Conservation (phyloP, 2,888 invertebrate species). For the Nysson spinosus region DNA sequence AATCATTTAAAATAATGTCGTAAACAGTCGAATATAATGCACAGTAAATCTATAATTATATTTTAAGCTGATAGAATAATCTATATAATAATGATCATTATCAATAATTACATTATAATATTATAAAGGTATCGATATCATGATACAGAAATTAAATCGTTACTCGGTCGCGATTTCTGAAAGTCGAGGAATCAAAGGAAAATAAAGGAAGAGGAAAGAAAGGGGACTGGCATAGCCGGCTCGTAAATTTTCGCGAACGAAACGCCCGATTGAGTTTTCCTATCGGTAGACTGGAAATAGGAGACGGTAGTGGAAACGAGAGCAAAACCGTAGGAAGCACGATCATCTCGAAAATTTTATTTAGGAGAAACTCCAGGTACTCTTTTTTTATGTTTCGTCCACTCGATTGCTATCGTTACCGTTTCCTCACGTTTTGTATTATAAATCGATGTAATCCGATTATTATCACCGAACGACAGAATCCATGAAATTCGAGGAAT, state of each 20-base stretch:
- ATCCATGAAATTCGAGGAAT: not conserved
- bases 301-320: conserved; percentile 30
- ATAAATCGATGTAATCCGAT: not conserved
- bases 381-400: conserved; percentile 1
- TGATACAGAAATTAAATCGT: not conserved
- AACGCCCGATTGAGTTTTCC: conserved; percentile 47
- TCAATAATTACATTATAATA: no score
- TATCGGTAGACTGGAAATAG: conserved; percentile 45
- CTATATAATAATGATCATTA: no score
- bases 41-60: no score
- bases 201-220: not conserved
- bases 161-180: conserved; percentile 1
- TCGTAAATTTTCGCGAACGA: conserved; percentile 46
- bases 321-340: conserved; percentile 16
- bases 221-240: conserved; percentile 23
- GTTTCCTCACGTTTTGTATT: not conserved
- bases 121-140: no score
- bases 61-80: no score
- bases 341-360: conserved; percentile 51
- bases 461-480: not conserved
- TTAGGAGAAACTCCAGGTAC: conserved; percentile 15
- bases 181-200: not conserved
- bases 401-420: conserved; percentile 32
- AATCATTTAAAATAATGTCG: no score
- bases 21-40: no score